Conservation (phyloP, 1,140 invertebrate genomes). For the Pseudomyrmex pallidus region DNA sequence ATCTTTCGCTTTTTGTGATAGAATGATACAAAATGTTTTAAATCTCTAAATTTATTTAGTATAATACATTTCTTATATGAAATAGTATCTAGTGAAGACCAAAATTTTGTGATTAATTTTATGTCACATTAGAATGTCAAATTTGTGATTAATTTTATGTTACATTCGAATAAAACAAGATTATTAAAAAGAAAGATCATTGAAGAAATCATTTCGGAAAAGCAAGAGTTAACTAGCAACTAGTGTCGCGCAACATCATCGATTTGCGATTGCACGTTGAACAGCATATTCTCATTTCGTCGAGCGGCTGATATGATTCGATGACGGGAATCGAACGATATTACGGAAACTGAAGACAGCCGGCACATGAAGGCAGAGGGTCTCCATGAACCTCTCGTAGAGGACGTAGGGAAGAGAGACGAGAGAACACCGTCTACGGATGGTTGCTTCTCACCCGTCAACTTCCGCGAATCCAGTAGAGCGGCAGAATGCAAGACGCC, state of each 20-base stretch:
- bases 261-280: slow-evolving; percentile 11
- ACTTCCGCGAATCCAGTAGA: slow-evolving; percentile 78
- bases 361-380: slow-evolving; percentile 59
- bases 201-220: background rate
- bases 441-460: slow-evolving; percentile 79
- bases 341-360: slow-evolving; percentile 44
- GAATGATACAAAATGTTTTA: background rate
- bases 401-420: slow-evolving; percentile 34
- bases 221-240: background rate
- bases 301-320: slow-evolving; percentile 58
- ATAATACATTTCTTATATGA: no score
- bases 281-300: slow-evolving; percentile 41
- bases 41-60: slow-evolving; percentile 1
- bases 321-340: slow-evolving; percentile 54
- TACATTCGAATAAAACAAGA: background rate
- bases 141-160: background rate
- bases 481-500: slow-evolving; percentile 81
- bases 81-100: no score
- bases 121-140: background rate
- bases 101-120: no score
- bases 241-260: slow-evolving; percentile 9
- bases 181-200: background rate
- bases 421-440: slow-evolving; percentile 67
- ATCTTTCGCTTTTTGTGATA: no score
- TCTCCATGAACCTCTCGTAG: slow-evolving; percentile 59